Evolutionary conservation across 2,888 invertebrate species (phyloP), one percentile per base, ranked within the genome.

Genomic region (Philereme vetulata): DNA sequence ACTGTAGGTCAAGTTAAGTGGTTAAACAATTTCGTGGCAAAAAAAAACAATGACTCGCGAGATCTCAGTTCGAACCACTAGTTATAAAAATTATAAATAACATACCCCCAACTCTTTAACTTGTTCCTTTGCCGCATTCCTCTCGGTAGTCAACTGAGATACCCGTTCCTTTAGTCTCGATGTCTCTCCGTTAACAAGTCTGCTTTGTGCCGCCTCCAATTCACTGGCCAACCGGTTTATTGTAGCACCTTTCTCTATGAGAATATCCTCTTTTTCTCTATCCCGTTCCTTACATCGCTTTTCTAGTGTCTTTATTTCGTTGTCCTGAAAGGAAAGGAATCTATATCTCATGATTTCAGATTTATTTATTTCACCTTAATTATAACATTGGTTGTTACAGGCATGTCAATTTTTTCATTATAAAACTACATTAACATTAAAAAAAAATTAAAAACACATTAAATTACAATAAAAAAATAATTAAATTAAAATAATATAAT

Each of bases 201-300:
- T 76, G 69, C 84, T 91, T 51, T 95, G 95, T 0, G 95, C 93
- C 5, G 93, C 92, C 64, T 94, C 93, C 49, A 95, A 70, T 32
- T 93, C 94, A 32, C 85, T 83, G 0, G 93, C 93, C n/a, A 95
- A 71, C 47, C 93, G 89, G 78, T 95, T 95, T 60, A 95, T 94
- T 10, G 93, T 93, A 0, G 92, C 89, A 0, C 93, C 93, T 65
- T 95, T 95, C 45, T 95, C 95, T 49, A 94, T 88, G 46, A 95
- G 73, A 64, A 95, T 84, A 4, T 89, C 84, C 72, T 95, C 95
- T 53, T 94, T 94, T 11, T 93, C 93, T 64, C 92, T 85, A 51
- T 95, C 93, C 3, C 93, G 81, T 36, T 95, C 94, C 71, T 86
- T 86, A 68, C 93, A 94, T 8, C 88, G 91, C 42, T 88, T 83